Base-by-base conservation (phyloP, 2,113 vertebrate species). In the Ciconia maguari region DNA sequence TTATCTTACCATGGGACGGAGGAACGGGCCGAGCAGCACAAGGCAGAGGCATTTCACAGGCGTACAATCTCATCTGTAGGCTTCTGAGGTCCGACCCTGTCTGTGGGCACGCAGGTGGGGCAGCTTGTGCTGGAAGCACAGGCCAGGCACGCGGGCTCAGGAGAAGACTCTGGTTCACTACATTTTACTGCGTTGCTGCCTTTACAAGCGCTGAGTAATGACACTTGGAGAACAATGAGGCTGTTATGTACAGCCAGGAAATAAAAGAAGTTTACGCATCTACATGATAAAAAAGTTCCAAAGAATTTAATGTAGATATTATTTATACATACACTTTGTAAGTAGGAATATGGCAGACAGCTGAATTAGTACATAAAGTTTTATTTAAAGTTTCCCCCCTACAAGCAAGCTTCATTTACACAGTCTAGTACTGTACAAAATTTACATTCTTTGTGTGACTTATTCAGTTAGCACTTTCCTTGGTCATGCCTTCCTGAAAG, bases 361-460 rank as follows among this genome's bases (percentile, higher is more conserved):
- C 51, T 96, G 94, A 97, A 96, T 98, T 98, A 97, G 96, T 98
- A 98, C 98, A 98, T 98, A 98, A 98, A 98, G 97, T 98, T 98
- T 99, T 98, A 98, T 98, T 99, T 98, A 98, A 98, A 98, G 97
- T 98, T 97, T 97, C 98, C 95, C 97, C 98, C 98, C 98, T 98
- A 98, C 98, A 98, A 98, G 98, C 98, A 99, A 98, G 98, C 98
- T 97, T 98, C 98, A 98, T 99, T 98, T 99, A 98, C 97, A 98
- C 98, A 98, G 98, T 98, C 98, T 98, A 98, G 97, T 98, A 97
- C 92, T 98, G 98, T 99, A 99, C 98, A 99, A 98, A 98, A 98
- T 98, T 98, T 99, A 98, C 98, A 99, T 97, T 97, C 87, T 97
- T 96, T 97, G 95, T 95, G 93, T 98, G 97, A 98, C 93, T 96